Base-by-base conservation (phyloP, 2,113 vertebrate genomes). In the Pelobates fuscus region DNA sequence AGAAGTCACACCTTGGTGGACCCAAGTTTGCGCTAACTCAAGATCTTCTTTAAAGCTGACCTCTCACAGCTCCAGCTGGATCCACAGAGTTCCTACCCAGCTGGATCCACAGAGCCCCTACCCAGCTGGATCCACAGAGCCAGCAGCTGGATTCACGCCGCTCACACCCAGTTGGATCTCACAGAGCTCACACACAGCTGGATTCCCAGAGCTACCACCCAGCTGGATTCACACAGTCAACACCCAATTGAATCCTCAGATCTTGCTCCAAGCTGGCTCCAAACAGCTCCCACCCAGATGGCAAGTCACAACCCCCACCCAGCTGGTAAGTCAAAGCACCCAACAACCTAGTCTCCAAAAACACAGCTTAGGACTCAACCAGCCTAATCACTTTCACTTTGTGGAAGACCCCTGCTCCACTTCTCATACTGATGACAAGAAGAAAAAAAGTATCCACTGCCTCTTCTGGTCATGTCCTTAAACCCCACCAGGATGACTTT, bases 391-490 rank as follows among this genome's bases (percentile, higher is more conserved):
- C 61, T 30, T 65, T 65, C 63, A 75, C 62, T 75, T 67, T 58
- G 63, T 23, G 59, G 63, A 59, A 75, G 8, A 37, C 30, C 67
- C 52, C 63, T 30, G 63, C 37, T 52, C 65, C 64, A 11, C 64
- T 41, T 76, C 54, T 76, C 27, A 60, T 57, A 62, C 63, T 67
- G 72, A 63, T 59, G 43, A 46, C 52, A 43, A 29, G 54, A 46
- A 37, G 61, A 74, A 62, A 26, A n/a, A 71, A 49, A 75, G 71
- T 75, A 27, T 54, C 44, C 61, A 30, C 52, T 21, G 54, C 37
- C 58, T 46, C 18, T 29, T 32, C n/a, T 61, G 73, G 32, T 49
- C 73, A 76, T 67, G 54, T 67, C 24, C 25, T 27, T 63, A n/a
- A 24, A 24, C 37, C 17, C 43, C 18, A 61, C 55, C 24, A 46